Base-by-base conservation (phyloP, 2,888 invertebrate genomes). In the Hoplodrina ambigua region DNA sequence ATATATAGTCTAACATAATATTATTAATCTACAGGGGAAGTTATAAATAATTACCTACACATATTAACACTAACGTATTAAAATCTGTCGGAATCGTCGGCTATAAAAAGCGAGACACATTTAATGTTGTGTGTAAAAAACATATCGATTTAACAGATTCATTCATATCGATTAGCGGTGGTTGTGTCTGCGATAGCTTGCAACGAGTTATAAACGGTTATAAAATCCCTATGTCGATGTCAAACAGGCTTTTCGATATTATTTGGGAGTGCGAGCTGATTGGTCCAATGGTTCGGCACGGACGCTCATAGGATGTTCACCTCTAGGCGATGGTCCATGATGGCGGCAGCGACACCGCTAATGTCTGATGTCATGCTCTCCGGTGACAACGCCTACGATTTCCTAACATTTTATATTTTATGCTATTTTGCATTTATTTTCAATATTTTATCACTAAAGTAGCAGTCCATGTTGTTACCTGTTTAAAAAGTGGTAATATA, bases 291-390 rank as follows among this genome's bases (percentile, higher is more conserved):
- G 91, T 86, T 89, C 88, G 85, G 85, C 88, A 86, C 87, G 86
- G 88, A 87, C 88, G 85, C 83, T 77, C 85, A 86, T 87, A 94
- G 94, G 94, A 93, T 94, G 89, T 94, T 94, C 88, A 94, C 94
- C 94, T 94, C 90, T 83, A 69, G 80, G 69, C 73, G 78, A 53
- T 71, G 75, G 80, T 66, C 62, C 69, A 70, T 75, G 49, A 75
- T 75, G 75, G 65, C 85, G 79, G 75, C 83, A 85, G 85, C 84
- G 82, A 86, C 86, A 84, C 85, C 86, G 82, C 86, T 79, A 88
- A 87, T 78, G 75, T 88, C 91, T 93, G 92, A 93, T 93, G 93
- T 94, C 93, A 94, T 90, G 87, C 88, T 81, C 85, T 69, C 82
- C 83, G 89, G 90, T 69, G 75, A 79, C 85, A 78, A 84, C 87